Evolutionary conservation across 1,140 invertebrate genomes (phyloP), one percentile per base, ranked within the genome.

Genomic region (Lasaia peninsularis): DNA sequence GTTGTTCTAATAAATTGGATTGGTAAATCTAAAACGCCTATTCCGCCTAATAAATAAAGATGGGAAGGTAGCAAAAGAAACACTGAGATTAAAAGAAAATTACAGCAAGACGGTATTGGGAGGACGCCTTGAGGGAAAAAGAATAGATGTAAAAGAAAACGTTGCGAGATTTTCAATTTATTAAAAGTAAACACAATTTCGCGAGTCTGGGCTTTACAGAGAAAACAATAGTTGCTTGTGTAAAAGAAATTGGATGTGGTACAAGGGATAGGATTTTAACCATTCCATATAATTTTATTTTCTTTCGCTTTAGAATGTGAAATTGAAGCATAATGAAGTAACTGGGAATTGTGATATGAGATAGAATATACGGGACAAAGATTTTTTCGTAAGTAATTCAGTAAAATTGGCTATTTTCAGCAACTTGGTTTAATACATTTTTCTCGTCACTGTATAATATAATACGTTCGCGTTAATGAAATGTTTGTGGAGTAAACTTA

Each of bases 161-260:
- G 65, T 56, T 67, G 63, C 56, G 65, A 75, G 69, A 78, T 72
- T 78, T 77, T 70, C 67, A 78, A 77, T 78, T 75, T 78, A 75
- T 77, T 73, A 80, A 77, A 80, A 66, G 69, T 68, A 78, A 80
- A 80, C 67, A 78, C 60, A 79, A 77, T 79, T 76, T 74, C 54
- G 60, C 64, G 54, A 65, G 57, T 62, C 56, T 52, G 58, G 53
- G 65, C 63, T 66, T 69, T 64, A 61, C 58, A 62, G 40, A 48
- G 62, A 65, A 78, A 73, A 70, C 67, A 69, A 70, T 67, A 71
- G 66, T 70, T 71, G 67, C 63, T 62, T 59, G 55, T 58, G 48
- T 62, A 64, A 53, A 52, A 59, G 48, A 32, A 49, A 64, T 54
- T 59, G 37, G 40, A n/a, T 34, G 18, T 48, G 49, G 57, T 48